Evolutionary conservation across 2,113 vertebrate genomes (phyloP).

Genomic region (Aspidoscelis tigris): DNA sequence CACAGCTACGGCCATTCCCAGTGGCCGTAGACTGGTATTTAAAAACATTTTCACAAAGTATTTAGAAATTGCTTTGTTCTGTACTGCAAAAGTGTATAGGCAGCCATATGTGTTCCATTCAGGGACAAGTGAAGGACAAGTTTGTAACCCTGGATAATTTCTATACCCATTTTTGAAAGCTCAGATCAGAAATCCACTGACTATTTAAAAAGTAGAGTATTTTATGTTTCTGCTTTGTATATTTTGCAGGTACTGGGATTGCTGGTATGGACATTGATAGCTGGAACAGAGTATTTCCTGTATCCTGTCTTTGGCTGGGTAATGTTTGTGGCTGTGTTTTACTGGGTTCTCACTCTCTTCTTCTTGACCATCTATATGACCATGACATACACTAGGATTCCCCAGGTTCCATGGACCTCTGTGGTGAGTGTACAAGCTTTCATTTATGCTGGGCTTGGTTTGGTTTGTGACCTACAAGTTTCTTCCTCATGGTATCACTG

Average conservation of each 20-base stretch:
- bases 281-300: conserved; percentile 88
- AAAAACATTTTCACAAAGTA: too few species aligned
- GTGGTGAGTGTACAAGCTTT: conserved; percentile 78
- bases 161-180: too few species aligned
- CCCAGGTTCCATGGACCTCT: conserved; percentile 87
- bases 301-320: conserved; percentile 89
- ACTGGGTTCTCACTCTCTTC: conserved; percentile 89
- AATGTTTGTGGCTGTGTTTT: conserved; percentile 90
- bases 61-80: too few species aligned
- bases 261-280: conserved; percentile 92
- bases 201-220: not conserved
- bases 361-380: conserved; percentile 90
- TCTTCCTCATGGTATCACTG: too few species aligned
- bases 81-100: too few species aligned
- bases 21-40: too few species aligned
- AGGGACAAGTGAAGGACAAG: not conserved
- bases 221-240: conserved; percentile 4
- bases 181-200: not conserved
- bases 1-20: too few species aligned
- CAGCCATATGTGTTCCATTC: not conserved
- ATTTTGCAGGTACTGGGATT: conserved; percentile 84
- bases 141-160: not conserved
- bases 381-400: conserved; percentile 84
- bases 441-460: not conserved
- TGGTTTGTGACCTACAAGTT: too few species aligned